Percentiles rank a stretch among this genome's conserved stretches.
These are phyloP conservation scores for Drosophila melanica DNA, from an alignment of 1,140 invertebrate genomes.

Conservation along the genomic window DNA sequence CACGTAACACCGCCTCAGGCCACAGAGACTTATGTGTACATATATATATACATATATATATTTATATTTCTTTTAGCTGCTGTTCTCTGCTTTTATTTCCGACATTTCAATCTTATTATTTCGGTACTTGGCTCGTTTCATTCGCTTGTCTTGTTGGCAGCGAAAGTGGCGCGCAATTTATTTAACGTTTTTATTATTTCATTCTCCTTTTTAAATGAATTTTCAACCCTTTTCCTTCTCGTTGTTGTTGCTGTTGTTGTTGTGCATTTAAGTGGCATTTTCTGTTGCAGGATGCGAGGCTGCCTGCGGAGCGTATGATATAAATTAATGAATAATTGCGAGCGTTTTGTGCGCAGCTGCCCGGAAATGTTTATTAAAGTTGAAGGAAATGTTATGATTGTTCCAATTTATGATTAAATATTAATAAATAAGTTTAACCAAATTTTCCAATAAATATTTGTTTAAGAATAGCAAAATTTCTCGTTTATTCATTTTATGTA, in stretches of 20 bases:
- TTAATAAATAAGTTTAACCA: too few species aligned
- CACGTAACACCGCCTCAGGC: conserved; percentile 1
- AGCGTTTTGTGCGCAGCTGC: conserved; percentile 13
- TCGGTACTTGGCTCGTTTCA: conserved; percentile 9
- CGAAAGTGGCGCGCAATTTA: conserved; percentile 43
- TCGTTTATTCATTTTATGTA: too few species aligned
- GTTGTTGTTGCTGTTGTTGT: neutral
- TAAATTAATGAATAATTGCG: conserved; percentile 48
- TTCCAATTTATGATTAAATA: neutral
- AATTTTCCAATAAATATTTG: too few species aligned
- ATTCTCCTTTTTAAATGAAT: conserved; percentile 12
- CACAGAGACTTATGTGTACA: neutral
- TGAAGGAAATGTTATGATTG: neutral
- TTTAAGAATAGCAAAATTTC: too few species aligned
- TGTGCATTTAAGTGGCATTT: conserved; percentile 15
- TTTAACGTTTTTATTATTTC: conserved; percentile 37
- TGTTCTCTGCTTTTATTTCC: conserved; percentile 20
- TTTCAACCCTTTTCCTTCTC: conserved; percentile 14
- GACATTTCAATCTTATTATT: conserved; percentile 45
- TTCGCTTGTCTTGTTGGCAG: conserved; percentile 21
- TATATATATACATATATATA: neutral
- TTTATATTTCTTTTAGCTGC: neutral
- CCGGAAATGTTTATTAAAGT: conserved; percentile 12
- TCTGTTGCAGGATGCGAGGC: conserved; percentile 9
- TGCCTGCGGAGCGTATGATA: conserved; percentile 21